These are phyloP conservation scores for Brachyptera putata DNA, from an alignment of 2,888 invertebrate genomes.

Conservation along the genomic window DNA sequence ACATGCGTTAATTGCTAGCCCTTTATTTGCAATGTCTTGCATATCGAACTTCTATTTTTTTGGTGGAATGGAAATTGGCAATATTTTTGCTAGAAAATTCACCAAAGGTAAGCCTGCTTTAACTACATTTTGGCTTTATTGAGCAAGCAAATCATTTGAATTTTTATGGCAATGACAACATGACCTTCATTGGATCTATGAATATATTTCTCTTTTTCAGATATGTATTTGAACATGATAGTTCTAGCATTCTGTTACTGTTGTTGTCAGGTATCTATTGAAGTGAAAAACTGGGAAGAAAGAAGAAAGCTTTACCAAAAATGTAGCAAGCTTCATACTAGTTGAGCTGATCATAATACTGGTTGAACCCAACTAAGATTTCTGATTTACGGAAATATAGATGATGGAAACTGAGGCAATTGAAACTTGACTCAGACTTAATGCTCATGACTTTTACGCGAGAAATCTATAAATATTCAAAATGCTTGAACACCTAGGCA, in stretches of 20 bases:
- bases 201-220: no score
- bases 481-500: no score
- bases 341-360: no score
- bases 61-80: slow-evolving; percentile 68
- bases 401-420: no score
- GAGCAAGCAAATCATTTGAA: neutral
- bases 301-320: slow-evolving; percentile 22
- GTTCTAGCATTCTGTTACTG: slow-evolving; percentile 51
- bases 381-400: slow-evolving; percentile 5
- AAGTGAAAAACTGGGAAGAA: slow-evolving; percentile 44
- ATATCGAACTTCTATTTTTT: slow-evolving; percentile 88
- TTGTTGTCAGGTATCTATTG: slow-evolving; percentile 54
- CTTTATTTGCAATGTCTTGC: slow-evolving; percentile 72
- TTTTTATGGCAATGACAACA: neutral
- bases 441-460: no score
- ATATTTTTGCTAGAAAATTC: slow-evolving; percentile 62
- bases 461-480: no score
- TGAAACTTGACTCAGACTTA: no score
- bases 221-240: slow-evolving; percentile 39
- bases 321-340: no score
- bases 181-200: no score
- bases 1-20: slow-evolving; percentile 63
- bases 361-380: no score
- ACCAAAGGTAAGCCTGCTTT: slow-evolving; percentile 42
- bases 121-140: neutral